These are phyloP conservation scores for Drosophila saltans DNA, from an alignment of 1,140 invertebrate species.

Conservation along the genomic window DNA sequence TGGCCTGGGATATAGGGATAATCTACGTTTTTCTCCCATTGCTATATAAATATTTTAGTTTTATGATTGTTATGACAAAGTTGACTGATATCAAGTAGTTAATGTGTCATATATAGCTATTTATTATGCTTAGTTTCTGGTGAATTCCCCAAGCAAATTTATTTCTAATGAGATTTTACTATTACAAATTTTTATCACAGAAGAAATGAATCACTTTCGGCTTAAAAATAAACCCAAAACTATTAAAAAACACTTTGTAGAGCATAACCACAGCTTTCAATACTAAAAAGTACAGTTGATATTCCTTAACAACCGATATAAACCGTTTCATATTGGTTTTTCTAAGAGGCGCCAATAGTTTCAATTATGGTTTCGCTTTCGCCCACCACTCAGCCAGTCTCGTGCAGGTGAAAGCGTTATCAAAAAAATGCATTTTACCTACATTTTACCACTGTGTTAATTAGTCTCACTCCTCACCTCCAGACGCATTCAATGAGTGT, in stretches of 20 bases:
- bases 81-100: not conserved
- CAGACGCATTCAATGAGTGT: conserved; percentile 20
- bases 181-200: too few species aligned
- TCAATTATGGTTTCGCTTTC: conserved; percentile 2
- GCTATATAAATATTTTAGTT: too few species aligned
- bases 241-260: too few species aligned
- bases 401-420: conserved; percentile 3
- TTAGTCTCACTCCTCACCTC: conserved; percentile 1
- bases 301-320: not conserved
- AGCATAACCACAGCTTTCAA: too few species aligned
- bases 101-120: too few species aligned
- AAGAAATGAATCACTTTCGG: too few species aligned
- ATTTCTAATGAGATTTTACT: too few species aligned
- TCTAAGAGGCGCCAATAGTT: not conserved
- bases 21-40: not conserved
- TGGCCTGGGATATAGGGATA: not conserved
- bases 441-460: not conserved
- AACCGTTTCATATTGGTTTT: not conserved
- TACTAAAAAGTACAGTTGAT: too few species aligned
- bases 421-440: conserved; percentile 9
- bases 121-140: not conserved
- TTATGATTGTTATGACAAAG: not conserved
- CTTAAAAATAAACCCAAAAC: too few species aligned
- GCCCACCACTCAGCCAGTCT: not conserved
- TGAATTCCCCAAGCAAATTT: not conserved